phyloP scores from a whole-genome alignment of 37 sponge, comb jelly and placozoan genomes.

The Amphimedon queenslandica region DNA sequence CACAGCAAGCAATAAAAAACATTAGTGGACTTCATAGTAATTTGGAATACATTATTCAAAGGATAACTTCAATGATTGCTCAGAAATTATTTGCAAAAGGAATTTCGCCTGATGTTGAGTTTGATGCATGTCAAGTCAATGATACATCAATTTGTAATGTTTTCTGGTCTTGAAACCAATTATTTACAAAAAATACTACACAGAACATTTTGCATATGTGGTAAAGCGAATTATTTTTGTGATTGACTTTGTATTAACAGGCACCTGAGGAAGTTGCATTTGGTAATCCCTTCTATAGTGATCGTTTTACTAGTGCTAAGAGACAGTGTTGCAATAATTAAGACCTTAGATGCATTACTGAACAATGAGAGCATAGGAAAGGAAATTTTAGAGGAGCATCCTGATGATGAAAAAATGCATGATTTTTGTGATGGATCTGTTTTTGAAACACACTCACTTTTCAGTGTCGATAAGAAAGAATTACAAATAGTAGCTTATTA shows the following conservation, averaged over 20 bases:
- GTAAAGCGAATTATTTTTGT: background rate
- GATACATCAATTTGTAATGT: too few species aligned
- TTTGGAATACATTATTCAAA: too few species aligned
- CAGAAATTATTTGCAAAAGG: too few species aligned
- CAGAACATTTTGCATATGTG: slow-evolving; percentile 2
- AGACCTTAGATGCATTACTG: too few species aligned
- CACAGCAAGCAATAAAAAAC: slow-evolving; percentile 10
- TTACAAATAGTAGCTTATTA: slow-evolving; percentile 15
- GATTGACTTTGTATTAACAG: background rate
- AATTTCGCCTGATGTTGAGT: too few species aligned
- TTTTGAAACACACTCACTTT: slow-evolving; percentile 4
- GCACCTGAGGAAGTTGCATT: slow-evolving; percentile 20
- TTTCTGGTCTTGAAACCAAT: slow-evolving; percentile 6
- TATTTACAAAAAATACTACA: slow-evolving; percentile 1
- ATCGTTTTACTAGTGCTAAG: slow-evolving; percentile 6
- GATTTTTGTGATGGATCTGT: slow-evolving; percentile 9
- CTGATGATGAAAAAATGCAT: too few species aligned
- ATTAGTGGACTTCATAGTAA: too few species aligned
- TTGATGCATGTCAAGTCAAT: too few species aligned
- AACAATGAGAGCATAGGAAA: too few species aligned
- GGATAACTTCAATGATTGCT: too few species aligned
- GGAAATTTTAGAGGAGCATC: too few species aligned
- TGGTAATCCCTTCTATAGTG: slow-evolving; percentile 1
- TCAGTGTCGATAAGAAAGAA: background rate
- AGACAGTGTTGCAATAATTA: slow-evolving; percentile 3